phyloP scores from a whole-genome alignment of 2,113 vertebrate genomes.

The Oostethus manadensis region DNA sequence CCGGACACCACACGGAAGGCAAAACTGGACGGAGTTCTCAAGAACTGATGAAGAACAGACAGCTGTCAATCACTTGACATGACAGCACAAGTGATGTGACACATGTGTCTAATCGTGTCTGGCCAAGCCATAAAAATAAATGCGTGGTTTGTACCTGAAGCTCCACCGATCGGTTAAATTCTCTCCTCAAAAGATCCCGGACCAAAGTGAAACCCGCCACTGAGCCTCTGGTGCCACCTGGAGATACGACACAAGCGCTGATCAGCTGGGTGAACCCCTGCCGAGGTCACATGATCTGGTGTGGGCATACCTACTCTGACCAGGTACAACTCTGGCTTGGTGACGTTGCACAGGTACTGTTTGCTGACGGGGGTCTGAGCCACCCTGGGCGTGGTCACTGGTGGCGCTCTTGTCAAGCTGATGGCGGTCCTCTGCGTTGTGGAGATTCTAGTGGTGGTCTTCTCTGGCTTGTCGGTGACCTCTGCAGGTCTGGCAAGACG shows the following conservation, averaged over 20 bases:
- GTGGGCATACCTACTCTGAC: conserved; percentile 69
- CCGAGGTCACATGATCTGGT: conserved; percentile 3
- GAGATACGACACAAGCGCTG: conserved; percentile 2
- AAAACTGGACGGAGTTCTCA: conserved; percentile 80
- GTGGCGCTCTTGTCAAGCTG: conserved; percentile 56
- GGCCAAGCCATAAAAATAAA: too few relatives aligned
- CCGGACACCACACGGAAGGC: conserved; percentile 88
- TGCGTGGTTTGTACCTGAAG: conserved; percentile 60
- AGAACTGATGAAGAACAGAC: conserved; percentile 72
- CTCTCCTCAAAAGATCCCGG: conserved; percentile 67
- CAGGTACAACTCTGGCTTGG: conserved; percentile 72
- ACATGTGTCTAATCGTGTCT: background rate
- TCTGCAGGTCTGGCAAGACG: conserved; percentile 21
- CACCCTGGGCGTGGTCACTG: conserved; percentile 55
- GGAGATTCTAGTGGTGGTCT: conserved; percentile 5
- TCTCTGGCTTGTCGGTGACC: conserved; percentile 29
- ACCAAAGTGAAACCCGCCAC: conserved; percentile 64
- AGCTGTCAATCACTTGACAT: conserved; percentile 6
- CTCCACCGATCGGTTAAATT: conserved; percentile 74
- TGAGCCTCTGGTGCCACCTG: conserved; percentile 66
- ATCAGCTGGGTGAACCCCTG: background rate
- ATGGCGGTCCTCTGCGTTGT: conserved; percentile 45
- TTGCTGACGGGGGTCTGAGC: conserved; percentile 49
- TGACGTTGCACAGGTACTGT: conserved; percentile 70
- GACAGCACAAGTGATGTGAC: background rate